Base-by-base conservation (phyloP, 2,888 invertebrate species). In the Tanypteryx hageni region DNA sequence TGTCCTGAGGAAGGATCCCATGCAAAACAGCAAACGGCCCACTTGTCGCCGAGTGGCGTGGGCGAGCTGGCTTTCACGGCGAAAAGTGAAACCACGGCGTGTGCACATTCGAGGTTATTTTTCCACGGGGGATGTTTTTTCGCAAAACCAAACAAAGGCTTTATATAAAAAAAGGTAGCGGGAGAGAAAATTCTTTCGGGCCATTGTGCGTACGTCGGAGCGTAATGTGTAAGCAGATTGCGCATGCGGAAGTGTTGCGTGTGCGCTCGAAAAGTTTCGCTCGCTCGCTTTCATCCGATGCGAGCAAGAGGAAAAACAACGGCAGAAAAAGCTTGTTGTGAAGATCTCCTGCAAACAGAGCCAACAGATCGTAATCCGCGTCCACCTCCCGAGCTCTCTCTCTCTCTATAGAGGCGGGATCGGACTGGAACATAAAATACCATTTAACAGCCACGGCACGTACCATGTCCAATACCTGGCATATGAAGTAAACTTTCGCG, bases 191-290 rank as follows among this genome's bases (percentile, higher is more conserved):
- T 16, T 86, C 86, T 61, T 86, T 61, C 10, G 13, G 10, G 31
- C 86, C 31, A 58, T 64, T 61, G 86, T 86, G 86, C 31, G 61
- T 16, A 86, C 31, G 31, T 31, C 83, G 27, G 44, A 10, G 86
- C 27, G 22, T 22, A 59, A 86, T 59, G 86, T 64, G 86, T 31
- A 59, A 86, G 59, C 86, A 86, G 61, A 86, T 86, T 86, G 86
- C 86, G 61, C 59, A 86, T 86, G 61, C 61, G 86, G 86, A 86
- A 86, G 57, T 31, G 61, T 86, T 64, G 86, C 86, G 86, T 31
- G 56, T 56, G 14, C 56, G 9, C 61, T 83, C 83, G 18, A 18
- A 18, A 61, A 18, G 18, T 61, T 86, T 64, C 31, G 86, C 31
- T 27, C 61, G 18, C 61, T 31, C 14, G 11, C 86, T 14, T 64